Conservation (phyloP, 2,888 invertebrate genomes). For the Acanthosepion esculentum region DNA sequence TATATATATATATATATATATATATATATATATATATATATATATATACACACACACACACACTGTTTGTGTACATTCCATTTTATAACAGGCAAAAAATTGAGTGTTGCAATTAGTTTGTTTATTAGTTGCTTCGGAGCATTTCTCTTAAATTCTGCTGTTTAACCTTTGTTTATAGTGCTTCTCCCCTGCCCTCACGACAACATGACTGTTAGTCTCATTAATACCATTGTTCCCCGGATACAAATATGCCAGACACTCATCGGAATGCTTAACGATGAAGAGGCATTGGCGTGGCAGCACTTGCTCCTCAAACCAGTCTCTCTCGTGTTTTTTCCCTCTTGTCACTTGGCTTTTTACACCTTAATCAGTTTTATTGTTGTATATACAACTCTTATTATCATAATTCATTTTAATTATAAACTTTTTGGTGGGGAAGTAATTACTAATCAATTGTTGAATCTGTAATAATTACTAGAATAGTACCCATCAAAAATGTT, state of each 20-base stretch:
- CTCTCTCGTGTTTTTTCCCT: background rate
- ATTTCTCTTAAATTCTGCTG: background rate
- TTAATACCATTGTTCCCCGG: background rate
- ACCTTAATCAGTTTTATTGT: background rate
- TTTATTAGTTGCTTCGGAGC: background rate
- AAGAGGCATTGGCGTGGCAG: too few species aligned
- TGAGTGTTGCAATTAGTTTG: constrained; percentile 6
- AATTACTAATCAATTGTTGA: too few species aligned
- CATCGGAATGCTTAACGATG: background rate
- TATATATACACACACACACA: too few species aligned
- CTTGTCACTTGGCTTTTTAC: background rate
- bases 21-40: too few species aligned
- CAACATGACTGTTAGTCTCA: background rate
- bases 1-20: too few species aligned
- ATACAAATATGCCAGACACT: background rate
- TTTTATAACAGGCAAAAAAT: background rate
- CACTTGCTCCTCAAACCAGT: background rate
- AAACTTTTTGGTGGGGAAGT: too few species aligned
- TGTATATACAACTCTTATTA: background rate
- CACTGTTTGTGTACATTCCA: too few species aligned
- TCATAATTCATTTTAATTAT: background rate
- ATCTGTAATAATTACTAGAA: background rate
- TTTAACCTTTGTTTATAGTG: background rate
- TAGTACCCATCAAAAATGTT: background rate
- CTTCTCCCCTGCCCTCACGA: background rate